Conservation (phyloP, 2,797 vertebrate species). For the Vireo griseus region DNA sequence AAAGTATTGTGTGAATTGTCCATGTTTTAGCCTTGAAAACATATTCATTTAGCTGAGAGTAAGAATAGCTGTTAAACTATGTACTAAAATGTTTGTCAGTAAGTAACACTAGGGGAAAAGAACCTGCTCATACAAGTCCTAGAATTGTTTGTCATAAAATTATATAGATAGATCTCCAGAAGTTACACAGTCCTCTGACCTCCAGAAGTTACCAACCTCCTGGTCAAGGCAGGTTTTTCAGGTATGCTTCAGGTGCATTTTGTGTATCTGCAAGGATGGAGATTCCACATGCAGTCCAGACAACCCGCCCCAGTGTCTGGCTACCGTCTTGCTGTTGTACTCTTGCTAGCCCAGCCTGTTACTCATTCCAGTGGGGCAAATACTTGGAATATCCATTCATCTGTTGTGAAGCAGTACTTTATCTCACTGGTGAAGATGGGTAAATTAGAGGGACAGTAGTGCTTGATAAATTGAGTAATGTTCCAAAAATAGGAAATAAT, state of each 20-base stretch:
- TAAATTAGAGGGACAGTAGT: background rate
- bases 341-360: background rate
- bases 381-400: background rate
- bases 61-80: background rate
- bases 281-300: background rate
- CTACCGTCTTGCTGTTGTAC: background rate
- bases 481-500: background rate
- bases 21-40: background rate
- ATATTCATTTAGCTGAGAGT: background rate
- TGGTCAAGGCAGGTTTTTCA: background rate
- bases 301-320: background rate
- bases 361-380: background rate
- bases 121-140: background rate
- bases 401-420: background rate
- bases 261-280: background rate
- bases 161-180: fast-evolving
- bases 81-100: background rate
- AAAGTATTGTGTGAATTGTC: background rate
- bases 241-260: background rate
- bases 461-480: background rate
- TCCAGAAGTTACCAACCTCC: background rate
- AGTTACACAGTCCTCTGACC: background rate
- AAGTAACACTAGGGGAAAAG: background rate
- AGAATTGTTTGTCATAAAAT: background rate
- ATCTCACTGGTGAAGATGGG: background rate